These are phyloP conservation scores for Caenorhabditis remanei DNA, from an alignment of 1,140 invertebrate genomes.

Conservation along the genomic window DNA sequence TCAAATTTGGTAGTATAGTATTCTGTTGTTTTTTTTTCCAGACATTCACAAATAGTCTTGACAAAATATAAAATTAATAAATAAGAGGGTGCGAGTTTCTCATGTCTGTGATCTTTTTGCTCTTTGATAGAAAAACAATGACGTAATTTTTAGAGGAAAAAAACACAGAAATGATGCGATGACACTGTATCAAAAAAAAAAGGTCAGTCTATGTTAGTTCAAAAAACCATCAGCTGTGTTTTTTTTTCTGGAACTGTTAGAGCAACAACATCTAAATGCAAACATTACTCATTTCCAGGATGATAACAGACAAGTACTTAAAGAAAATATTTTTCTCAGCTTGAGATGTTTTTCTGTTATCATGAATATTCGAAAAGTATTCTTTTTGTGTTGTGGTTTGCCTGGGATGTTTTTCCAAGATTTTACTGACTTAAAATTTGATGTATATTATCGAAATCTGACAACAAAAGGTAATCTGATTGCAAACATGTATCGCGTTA, in stretches of 20 bases:
- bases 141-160: neutral
- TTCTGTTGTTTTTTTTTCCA: too few species aligned
- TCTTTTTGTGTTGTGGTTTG: neutral
- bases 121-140: neutral
- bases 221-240: too few species aligned
- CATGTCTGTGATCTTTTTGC: neutral
- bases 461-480: neutral
- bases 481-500: neutral
- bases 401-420: neutral
- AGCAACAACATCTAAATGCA: too few species aligned
- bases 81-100: neutral
- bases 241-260: too few species aligned
- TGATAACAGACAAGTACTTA: too few species aligned
- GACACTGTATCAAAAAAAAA: too few species aligned
- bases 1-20: neutral
- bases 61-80: neutral
- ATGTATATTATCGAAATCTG: neutral
- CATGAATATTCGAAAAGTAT: neutral
- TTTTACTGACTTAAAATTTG: neutral
- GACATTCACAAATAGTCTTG: neutral
- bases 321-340: too few species aligned
- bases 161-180: too few species aligned
- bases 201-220: too few species aligned
- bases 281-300: too few species aligned
- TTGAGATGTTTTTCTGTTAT: too few species aligned